Evolutionary conservation across 1,140 invertebrate species (phyloP).

Genomic region (Cyphomyrmex costatus): DNA sequence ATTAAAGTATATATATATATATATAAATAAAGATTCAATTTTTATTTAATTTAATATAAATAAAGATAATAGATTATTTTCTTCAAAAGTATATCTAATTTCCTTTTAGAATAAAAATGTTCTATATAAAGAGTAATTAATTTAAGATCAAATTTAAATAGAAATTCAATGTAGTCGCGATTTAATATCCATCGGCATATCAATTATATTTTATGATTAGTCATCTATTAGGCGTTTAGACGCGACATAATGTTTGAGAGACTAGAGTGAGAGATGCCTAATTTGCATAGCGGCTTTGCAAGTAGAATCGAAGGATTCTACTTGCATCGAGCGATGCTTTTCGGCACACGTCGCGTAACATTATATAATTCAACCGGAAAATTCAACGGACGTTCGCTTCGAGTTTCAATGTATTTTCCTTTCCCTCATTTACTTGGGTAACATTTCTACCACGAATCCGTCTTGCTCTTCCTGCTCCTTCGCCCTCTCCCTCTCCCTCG

Average conservation of each 20-base stretch:
- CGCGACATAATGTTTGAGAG: background rate
- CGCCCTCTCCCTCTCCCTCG: background rate
- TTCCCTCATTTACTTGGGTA: conserved; percentile 53
- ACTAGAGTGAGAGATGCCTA: background rate
- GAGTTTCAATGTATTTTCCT: conserved; percentile 57
- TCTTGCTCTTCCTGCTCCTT: conserved; percentile 6
- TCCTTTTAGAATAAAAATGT: background rate
- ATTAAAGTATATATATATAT: too few relatives aligned
- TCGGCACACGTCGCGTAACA: conserved; percentile 31
- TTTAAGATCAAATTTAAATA: background rate
- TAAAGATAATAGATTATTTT: background rate
- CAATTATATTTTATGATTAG: conserved; percentile 18
- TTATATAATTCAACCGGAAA: conserved; percentile 50
- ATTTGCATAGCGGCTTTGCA: conserved; percentile 45
- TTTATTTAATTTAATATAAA: conserved; percentile 2
- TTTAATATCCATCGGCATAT: background rate
- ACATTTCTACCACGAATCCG: conserved; percentile 44
- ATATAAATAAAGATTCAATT: background rate
- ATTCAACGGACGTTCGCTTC: conserved; percentile 27
- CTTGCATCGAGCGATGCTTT: conserved; percentile 6
- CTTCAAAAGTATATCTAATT: background rate
- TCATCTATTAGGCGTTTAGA: too few relatives aligned
- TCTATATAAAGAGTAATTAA: background rate
- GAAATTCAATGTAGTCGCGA: background rate
- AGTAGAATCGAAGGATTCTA: conserved; percentile 2